Percentiles rank a stretch among this genome's conserved stretches.
Evolutionary conservation across 2,888 invertebrate genomes (phyloP).

Genomic region (Encarsia formosa): DNA sequence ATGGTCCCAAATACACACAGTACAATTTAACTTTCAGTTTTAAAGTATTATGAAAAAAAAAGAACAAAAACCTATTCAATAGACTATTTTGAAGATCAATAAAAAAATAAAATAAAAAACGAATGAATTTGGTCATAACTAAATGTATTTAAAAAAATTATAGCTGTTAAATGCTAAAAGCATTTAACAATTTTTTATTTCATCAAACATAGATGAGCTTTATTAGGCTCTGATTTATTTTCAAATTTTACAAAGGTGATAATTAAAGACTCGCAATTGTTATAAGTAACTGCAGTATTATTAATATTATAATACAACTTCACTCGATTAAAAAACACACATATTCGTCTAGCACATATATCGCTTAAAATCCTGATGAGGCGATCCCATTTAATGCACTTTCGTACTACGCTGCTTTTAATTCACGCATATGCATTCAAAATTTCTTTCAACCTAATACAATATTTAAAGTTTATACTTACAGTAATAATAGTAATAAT

Average conservation of each 20-base stretch:
- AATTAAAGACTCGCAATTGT: constrained; percentile 36
- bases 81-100: too few species aligned
- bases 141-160: constrained; percentile 15
- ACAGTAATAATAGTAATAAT: too few species aligned
- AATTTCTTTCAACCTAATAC: constrained; percentile 3
- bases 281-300: constrained; percentile 38
- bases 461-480: constrained; percentile 3
- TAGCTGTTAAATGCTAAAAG: constrained; percentile 18
- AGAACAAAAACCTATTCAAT: neutral
- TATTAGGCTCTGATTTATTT: constrained; percentile 12
- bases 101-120: constrained; percentile 11
- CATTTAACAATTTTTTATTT: constrained; percentile 14
- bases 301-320: constrained; percentile 43
- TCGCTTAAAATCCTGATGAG: constrained; percentile 40
- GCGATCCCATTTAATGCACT: constrained; percentile 44
- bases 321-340: constrained; percentile 48
- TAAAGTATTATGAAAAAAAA: too few species aligned
- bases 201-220: constrained; percentile 15
- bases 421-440: constrained; percentile 17
- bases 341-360: constrained; percentile 43
- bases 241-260: constrained; percentile 39
- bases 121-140: constrained; percentile 13
- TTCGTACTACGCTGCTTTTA: constrained; percentile 9
- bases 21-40: constrained; percentile 13
- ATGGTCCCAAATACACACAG: constrained; percentile 23